phyloP scores from a whole-genome alignment of 2,888 invertebrate species.

The Caenorhabditis sp. region DNA sequence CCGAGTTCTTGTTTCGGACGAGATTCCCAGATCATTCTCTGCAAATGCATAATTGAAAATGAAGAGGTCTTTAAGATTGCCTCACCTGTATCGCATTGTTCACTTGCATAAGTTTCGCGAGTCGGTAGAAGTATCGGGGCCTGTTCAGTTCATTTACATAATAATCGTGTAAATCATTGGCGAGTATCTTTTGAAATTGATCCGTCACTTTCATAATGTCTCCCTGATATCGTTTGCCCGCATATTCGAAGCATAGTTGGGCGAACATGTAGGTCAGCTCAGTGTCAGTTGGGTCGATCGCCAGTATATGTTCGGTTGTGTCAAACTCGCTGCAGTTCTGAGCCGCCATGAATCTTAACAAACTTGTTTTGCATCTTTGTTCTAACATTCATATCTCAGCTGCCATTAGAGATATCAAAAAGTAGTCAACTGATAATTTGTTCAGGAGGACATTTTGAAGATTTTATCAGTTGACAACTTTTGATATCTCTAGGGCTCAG shows the following conservation, averaged over 20 bases:
- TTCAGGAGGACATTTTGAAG: too few relatives aligned
- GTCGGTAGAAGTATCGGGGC: constrained; percentile 42
- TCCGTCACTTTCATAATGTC: constrained; percentile 3
- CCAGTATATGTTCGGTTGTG: too few relatives aligned
- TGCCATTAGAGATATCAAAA: too few relatives aligned
- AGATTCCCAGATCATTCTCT: constrained; percentile 51
- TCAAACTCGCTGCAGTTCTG: too few relatives aligned
- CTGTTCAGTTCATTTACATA: constrained; percentile 8
- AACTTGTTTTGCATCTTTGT: too few relatives aligned
- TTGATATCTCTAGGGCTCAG: too few relatives aligned
- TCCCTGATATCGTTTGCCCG: constrained; percentile 39
- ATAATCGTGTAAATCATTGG: constrained; percentile 15
- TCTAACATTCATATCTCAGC: too few relatives aligned
- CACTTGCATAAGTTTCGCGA: constrained; percentile 56
- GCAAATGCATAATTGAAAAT: constrained; percentile 1
- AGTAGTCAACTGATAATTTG: too few relatives aligned
- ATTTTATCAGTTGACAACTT: too few relatives aligned
- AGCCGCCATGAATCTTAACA: too few relatives aligned
- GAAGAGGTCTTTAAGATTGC: background rate
- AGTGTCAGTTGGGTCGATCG: too few relatives aligned
- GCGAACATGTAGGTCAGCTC: constrained; percentile 58
- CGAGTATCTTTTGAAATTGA: constrained; percentile 9
- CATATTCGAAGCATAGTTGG: constrained; percentile 45
- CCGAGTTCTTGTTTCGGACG: constrained; percentile 50
- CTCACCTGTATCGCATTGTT: constrained; percentile 49